phyloP scores from a whole-genome alignment of 2,797 vertebrate genomes.

The Spondyliosoma cantharus region DNA sequence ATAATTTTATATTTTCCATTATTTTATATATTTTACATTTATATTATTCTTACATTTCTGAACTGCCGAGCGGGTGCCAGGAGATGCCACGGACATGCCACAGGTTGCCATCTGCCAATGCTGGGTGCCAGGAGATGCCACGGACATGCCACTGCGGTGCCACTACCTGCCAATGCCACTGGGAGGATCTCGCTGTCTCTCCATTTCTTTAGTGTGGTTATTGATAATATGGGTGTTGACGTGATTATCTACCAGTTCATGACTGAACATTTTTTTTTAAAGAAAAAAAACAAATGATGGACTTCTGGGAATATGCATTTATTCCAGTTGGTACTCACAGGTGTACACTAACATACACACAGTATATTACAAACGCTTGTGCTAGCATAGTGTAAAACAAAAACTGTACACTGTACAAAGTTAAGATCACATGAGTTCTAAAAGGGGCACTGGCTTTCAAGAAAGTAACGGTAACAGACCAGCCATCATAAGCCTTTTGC shows the following conservation, averaged over 20 bases:
- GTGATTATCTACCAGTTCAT: neutral
- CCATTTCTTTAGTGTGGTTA: neutral
- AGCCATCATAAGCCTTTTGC: neutral
- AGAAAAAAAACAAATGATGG: neutral
- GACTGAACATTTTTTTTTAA: neutral
- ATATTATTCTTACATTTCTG: too few species aligned
- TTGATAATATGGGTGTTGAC: neutral
- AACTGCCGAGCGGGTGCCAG: too few species aligned
- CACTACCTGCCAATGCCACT: too few species aligned
- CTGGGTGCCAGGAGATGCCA: too few species aligned
- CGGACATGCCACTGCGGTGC: too few species aligned
- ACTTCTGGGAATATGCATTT: constrained; percentile 35
- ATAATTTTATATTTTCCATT: too few species aligned
- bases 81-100: too few species aligned
- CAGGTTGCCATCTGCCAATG: too few species aligned
- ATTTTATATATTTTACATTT: too few species aligned
- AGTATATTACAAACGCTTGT: constrained; percentile 55
- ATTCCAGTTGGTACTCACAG: constrained; percentile 31
- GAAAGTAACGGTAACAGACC: constrained; percentile 6
- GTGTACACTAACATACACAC: constrained; percentile 40
- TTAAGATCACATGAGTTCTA: neutral
- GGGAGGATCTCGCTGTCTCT: too few species aligned
- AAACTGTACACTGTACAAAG: constrained; percentile 51
- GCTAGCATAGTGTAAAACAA: constrained; percentile 31
- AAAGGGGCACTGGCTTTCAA: neutral